phyloP scores from a whole-genome alignment of 2,797 vertebrate species.

The Micropoecilia bifurca region DNA sequence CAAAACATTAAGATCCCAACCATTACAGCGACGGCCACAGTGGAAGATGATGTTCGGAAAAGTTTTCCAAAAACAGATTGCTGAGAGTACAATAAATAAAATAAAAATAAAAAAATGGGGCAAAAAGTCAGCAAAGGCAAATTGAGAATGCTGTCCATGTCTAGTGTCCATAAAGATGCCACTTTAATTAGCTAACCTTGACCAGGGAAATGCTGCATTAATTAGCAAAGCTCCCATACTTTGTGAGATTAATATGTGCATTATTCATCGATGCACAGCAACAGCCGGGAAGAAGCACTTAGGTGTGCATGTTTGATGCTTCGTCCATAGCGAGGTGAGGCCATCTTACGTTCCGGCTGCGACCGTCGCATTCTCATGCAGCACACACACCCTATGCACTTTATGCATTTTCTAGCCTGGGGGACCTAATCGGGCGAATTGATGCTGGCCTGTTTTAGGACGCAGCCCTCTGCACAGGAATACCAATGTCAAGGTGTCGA shows the following conservation, averaged over 20 bases:
- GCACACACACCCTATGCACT: constrained; percentile 36
- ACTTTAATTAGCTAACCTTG: constrained; percentile 60
- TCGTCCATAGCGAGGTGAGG: constrained; percentile 40
- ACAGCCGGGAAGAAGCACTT: constrained; percentile 50
- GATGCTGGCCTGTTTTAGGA: constrained; percentile 58
- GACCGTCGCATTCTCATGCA: constrained; percentile 55
- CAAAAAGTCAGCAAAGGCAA: constrained; percentile 20
- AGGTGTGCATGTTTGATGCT: constrained; percentile 39
- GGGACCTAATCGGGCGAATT: constrained; percentile 55
- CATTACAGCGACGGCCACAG: background rate
- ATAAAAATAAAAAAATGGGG: background rate
- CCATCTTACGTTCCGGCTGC: constrained; percentile 51
- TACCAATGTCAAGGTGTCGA: constrained; percentile 40
- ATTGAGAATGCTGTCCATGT: constrained; percentile 25
- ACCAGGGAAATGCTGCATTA: constrained; percentile 40
- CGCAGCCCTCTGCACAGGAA: constrained; percentile 30
- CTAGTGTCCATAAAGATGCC: constrained; percentile 42
- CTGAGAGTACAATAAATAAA: background rate
- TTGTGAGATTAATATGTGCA: constrained; percentile 64
- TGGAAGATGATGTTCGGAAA: background rate
- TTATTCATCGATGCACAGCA: constrained; percentile 68
- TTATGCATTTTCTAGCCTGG: constrained; percentile 40
- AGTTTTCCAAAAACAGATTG: background rate
- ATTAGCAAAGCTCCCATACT: constrained; percentile 57
- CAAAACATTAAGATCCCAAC: background rate